phyloP scores from a whole-genome alignment of 2,797 vertebrate species.

The Bucorvus abyssinicus region DNA sequence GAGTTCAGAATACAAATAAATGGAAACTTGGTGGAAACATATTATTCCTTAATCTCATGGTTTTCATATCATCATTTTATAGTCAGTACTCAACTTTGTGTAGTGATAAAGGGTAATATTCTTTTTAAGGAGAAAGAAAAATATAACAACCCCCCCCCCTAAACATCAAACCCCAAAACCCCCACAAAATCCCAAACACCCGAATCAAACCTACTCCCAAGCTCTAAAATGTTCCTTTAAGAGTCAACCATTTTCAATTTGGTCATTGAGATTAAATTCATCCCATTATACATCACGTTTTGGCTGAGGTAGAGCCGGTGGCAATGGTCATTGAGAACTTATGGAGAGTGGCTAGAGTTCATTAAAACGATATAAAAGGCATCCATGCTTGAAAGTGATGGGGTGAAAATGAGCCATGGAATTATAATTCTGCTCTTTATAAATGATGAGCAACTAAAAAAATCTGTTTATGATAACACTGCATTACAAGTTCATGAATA shows the following conservation, averaged over 20 bases:
- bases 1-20: background rate
- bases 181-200: background rate
- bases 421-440: background rate
- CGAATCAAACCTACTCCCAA: background rate
- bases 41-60: background rate
- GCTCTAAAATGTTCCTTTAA: background rate
- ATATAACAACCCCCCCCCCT: fast-evolving
- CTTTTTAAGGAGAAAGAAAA: background rate
- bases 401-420: background rate
- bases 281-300: fast-evolving
- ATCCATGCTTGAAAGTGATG: background rate
- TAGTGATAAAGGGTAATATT: background rate
- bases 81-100: background rate
- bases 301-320: background rate
- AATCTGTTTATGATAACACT: background rate
- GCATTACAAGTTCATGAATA: background rate
- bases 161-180: no score
- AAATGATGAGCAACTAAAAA: background rate
- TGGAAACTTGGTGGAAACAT: background rate
- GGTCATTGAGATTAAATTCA: background rate
- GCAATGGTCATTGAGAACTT: background rate
- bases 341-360: background rate
- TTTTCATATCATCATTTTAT: background rate
- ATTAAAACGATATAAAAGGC: background rate
- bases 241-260: background rate